A percentile compares a stretch with the other conserved stretches of the same genome.
Evolutionary conservation across 2,797 vertebrate genomes (phyloP).

Genomic region (Sorex maritimensis): DNA sequence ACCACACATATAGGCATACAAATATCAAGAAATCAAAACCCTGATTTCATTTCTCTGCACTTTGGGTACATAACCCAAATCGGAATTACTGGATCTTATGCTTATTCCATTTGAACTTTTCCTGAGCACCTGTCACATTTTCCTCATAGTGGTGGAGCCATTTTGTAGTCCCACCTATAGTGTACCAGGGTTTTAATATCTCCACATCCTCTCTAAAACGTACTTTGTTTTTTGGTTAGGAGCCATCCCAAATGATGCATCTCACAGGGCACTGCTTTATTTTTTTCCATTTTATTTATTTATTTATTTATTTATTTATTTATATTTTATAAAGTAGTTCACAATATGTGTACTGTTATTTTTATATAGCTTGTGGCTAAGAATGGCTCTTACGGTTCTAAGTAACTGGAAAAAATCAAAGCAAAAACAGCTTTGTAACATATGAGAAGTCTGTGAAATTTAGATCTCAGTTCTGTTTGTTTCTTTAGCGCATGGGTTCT

Average conservation of each 20-base stretch:
- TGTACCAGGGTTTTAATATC: not conserved
- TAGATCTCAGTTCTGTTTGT: not conserved
- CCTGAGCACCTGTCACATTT: fast-evolving
- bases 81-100: not conserved
- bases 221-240: not conserved
- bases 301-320: too few relatives aligned
- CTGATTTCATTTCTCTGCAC: not conserved
- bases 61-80: not conserved
- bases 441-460: not conserved
- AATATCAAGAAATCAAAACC: not conserved
- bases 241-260: not conserved
- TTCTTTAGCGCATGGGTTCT: not conserved
- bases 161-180: fast-evolving
- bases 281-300: too few relatives aligned
- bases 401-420: not conserved
- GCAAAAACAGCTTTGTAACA: not conserved
- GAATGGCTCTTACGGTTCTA: not conserved
- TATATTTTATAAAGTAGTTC: too few relatives aligned
- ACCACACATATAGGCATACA: not conserved
- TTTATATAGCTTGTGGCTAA: not conserved
- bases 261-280: not conserved
- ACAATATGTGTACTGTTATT: not conserved
- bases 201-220: not conserved
- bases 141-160: not conserved
- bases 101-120: not conserved